A percentile compares a stretch with the other conserved stretches of the same genome.
phyloP scores from a whole-genome alignment of 2,888 invertebrate species.

The Brenthis hecate region DNA sequence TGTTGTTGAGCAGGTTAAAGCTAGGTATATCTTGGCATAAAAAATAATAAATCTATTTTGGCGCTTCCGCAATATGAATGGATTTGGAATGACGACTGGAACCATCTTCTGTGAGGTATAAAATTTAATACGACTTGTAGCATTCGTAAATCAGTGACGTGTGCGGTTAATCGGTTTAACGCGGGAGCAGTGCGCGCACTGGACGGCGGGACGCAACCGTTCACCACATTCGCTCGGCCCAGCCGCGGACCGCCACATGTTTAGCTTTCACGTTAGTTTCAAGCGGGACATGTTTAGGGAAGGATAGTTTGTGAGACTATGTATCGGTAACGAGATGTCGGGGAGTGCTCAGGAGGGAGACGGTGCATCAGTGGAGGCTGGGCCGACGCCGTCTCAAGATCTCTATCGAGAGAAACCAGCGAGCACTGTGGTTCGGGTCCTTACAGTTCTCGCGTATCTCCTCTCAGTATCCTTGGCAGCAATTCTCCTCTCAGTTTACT shows the following conservation, averaged over 20 bases:
- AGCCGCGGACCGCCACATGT: conserved; percentile 62
- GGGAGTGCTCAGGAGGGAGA: conserved; percentile 63
- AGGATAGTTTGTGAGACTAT: conserved; percentile 23
- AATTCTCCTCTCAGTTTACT: conserved; percentile 90
- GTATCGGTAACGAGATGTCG: conserved; percentile 57
- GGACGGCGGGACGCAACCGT: conserved; percentile 42
- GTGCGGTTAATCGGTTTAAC: conserved; percentile 67
- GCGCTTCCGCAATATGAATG: conserved; percentile 51
- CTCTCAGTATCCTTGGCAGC: conserved; percentile 93
- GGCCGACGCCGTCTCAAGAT: conserved; percentile 60
- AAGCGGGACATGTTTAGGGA: conserved; percentile 21
- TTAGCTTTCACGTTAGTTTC: conserved; percentile 42
- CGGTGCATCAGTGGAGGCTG: conserved; percentile 59
- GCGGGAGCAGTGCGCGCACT: conserved; percentile 49
- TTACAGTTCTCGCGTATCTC: conserved; percentile 91
- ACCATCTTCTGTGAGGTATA: conserved; percentile 53
- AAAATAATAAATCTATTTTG: conserved; percentile 46
- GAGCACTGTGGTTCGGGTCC: conserved; percentile 81
- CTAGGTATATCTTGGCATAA: neutral
- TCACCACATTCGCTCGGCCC: conserved; percentile 53
- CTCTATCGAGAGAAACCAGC: conserved; percentile 68
- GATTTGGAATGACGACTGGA: conserved; percentile 45
- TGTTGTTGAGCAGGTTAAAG: neutral
- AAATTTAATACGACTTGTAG: conserved; percentile 54
- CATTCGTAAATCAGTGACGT: conserved; percentile 69